These are phyloP conservation scores for Lethrus apterus DNA, from an alignment of 1,140 invertebrate genomes.

Conservation along the genomic window DNA sequence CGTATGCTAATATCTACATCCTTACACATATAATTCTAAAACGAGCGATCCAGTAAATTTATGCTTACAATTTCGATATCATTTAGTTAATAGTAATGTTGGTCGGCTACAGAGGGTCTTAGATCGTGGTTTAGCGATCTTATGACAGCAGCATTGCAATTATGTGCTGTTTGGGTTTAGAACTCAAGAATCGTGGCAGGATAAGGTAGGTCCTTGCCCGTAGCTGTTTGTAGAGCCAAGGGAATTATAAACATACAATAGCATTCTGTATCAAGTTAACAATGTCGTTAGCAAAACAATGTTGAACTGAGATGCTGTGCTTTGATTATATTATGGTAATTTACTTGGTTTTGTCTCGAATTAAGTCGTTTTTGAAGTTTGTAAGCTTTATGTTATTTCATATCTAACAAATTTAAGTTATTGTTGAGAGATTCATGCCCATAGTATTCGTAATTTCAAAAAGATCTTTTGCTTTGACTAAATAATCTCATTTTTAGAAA, in stretches of 20 bases:
- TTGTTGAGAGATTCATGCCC: constrained; percentile 1
- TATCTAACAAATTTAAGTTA: constrained; percentile 2
- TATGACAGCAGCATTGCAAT: constrained; percentile 20
- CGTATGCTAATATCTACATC: constrained; percentile 13
- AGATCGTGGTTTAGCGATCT: constrained; percentile 17
- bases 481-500: too few relatives aligned
- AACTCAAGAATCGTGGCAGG: constrained; percentile 17
- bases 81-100: constrained; percentile 3
- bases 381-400: constrained; percentile 14
- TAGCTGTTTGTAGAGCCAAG: constrained; percentile 18
- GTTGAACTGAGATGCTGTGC: constrained; percentile 15
- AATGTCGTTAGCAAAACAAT: constrained; percentile 19
- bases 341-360: constrained; percentile 18
- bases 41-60: constrained; percentile 1
- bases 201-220: constrained; percentile 17
- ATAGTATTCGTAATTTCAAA: too few relatives aligned
- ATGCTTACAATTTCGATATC: not conserved
- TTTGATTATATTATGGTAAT: constrained; percentile 22
- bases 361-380: constrained; percentile 18
- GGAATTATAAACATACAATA: constrained; percentile 20
- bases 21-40: constrained; percentile 14
- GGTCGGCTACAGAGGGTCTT: constrained; percentile 13
- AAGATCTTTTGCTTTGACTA: too few relatives aligned
- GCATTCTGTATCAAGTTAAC: constrained; percentile 20
- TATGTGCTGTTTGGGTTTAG: constrained; percentile 17